Conservation (phyloP, 2,888 invertebrate species). For the Eutolmus rufibarbis region DNA sequence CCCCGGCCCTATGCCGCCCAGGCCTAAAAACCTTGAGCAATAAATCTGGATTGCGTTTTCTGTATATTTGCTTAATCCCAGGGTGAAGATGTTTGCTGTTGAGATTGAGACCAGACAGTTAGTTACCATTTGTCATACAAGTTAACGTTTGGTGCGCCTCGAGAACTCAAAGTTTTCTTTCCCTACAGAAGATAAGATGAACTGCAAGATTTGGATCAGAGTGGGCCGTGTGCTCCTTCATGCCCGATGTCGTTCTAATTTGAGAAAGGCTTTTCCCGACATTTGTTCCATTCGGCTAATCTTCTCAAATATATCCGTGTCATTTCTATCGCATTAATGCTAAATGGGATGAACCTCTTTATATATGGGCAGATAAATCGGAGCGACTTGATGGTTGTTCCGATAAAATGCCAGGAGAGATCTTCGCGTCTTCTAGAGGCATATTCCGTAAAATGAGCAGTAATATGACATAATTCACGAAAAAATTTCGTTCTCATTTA, state of each 20-base stretch:
- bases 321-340: not conserved
- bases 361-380: not conserved
- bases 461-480: not conserved
- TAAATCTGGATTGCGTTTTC: constrained; percentile 46
- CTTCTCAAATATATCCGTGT: not conserved
- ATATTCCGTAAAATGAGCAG: not conserved
- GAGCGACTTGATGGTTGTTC: not conserved
- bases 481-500: not conserved
- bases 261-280: constrained; percentile 3
- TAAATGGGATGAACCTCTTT: not conserved
- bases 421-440: not conserved
- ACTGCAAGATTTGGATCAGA: constrained; percentile 21
- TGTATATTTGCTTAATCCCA: constrained; percentile 44
- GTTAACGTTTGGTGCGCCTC: constrained; percentile 23
- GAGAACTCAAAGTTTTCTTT: not conserved
- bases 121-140: constrained; percentile 40
- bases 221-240: not conserved
- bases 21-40: constrained; percentile 43
- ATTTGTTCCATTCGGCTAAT: not conserved
- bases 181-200: constrained; percentile 26
- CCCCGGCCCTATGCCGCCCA: not conserved
- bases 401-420: not conserved
- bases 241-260: not conserved
- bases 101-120: constrained; percentile 47
- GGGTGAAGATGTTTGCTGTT: constrained; percentile 44